Base-by-base conservation (phyloP, 2,888 invertebrate species). In the Hecatera dysodea region DNA sequence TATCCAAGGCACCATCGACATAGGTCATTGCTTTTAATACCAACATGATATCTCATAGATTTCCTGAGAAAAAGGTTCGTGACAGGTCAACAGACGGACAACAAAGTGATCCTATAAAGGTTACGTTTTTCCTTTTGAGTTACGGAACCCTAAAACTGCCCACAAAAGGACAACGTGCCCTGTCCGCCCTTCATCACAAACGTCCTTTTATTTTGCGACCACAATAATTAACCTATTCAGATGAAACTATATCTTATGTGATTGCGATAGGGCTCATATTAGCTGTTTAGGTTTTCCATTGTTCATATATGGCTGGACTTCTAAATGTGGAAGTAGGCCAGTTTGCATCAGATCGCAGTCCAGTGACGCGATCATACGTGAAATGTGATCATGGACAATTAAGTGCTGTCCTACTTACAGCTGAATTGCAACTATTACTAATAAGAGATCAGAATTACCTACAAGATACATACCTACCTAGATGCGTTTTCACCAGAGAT, bases 241-340 rank as follows among this genome's bases (percentile, higher is more conserved):
- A 64, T 42, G 27, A 87, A 78, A 81, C 74, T 76, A 61, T 48
- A 62, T 80, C 80, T 82, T 86, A 57, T 17, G 39, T 9, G 9
- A 53, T 67, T 56, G 55, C 46, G 22, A 62, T 80, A 78, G 39
- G 68, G 69, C 46, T 65, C 53, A 81, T 27, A 74, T 72, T 72
- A 42, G 55, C 61, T 55, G 29, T 39, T 64, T 46, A 63, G 55
- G 7, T 56, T 44, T 55, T 55, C 24, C 19, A 78, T 77, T 76
- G 56, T 67, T 70, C 77, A 70, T 69, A 75, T 70, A 75, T 52
- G 72, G 81, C 61, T 72, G 84, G 81, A 78, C 73, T 83, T 87
- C 78, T 87, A 85, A 90, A 91, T 89, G 87, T 89, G 85, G 81
- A 90, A 83, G 84, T 90, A 88, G 90, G 91, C 75, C 88, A 89